phyloP scores from a whole-genome alignment of 2,113 vertebrate species.

The Furnarius figulus region DNA sequence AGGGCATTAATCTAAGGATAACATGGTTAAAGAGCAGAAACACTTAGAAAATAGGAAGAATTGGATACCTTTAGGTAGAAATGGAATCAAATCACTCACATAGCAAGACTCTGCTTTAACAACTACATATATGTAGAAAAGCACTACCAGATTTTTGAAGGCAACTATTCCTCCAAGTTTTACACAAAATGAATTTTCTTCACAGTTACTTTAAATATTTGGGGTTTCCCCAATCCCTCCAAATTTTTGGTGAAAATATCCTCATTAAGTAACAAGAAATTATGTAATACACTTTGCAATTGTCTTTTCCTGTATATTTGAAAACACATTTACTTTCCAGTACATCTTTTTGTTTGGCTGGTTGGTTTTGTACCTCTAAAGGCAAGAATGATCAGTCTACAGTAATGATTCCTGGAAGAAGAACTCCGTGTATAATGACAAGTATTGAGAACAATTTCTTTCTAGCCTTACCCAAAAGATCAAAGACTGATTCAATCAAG shows the following conservation, averaged over 20 bases:
- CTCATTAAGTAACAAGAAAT: not conserved
- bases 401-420: not conserved
- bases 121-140: not conserved
- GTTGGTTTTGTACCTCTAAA: not conserved
- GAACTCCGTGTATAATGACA: not conserved
- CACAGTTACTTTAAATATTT: not conserved
- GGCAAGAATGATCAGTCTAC: not conserved
- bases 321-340: not conserved
- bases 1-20: not conserved
- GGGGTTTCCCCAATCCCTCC: accelerated
- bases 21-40: not conserved
- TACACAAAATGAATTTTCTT: not conserved
- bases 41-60: not conserved
- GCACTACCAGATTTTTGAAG: not conserved
- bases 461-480: not conserved
- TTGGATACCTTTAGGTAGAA: not conserved
- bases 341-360: not conserved
- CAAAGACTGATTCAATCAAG: not conserved
- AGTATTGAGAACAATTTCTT: not conserved
- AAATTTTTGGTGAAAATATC: not conserved
- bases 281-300: not conserved
- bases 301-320: not conserved
- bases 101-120: not conserved
- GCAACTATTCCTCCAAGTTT: not conserved
- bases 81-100: not conserved